phyloP scores from a whole-genome alignment of 2,113 vertebrate species.

The Pterocles orientalis region DNA sequence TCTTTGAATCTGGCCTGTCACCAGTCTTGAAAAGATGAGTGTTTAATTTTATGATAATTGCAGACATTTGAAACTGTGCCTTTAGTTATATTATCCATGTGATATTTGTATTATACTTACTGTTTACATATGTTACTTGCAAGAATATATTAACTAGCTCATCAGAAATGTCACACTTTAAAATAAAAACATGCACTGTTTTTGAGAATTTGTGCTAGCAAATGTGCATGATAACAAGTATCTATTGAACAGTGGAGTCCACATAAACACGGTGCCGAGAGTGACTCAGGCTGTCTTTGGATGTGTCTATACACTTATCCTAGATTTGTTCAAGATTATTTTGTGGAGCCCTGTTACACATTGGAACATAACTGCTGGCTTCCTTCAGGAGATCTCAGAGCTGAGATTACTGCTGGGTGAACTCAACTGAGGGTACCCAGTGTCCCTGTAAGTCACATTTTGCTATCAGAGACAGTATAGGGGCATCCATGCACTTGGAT shows the following conservation, averaged over 20 bases:
- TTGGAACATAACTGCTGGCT: not conserved
- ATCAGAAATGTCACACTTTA: not conserved
- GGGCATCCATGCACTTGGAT: not conserved
- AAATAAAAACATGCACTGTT: not conserved
- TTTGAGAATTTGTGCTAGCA: not conserved
- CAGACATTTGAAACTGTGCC: not conserved
- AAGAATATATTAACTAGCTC: not conserved
- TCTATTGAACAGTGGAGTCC: not conserved
- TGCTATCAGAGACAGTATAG: not conserved
- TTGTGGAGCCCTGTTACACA: not conserved
- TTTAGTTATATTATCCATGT: not conserved
- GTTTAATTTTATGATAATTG: not conserved
- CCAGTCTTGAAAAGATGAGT: not conserved
- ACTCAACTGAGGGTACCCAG: not conserved
- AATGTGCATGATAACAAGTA: not conserved
- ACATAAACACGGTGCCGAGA: not conserved
- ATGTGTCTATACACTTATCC: not conserved
- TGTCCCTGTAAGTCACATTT: not conserved
- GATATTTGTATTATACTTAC: not conserved
- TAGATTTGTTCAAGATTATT: not conserved
- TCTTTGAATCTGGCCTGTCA: not conserved
- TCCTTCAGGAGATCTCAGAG: not conserved
- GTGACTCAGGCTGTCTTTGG: not conserved
- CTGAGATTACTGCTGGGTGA: not conserved
- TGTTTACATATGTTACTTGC: not conserved